Conservation (phyloP, 2,113 vertebrate genomes). For the Brienomyrus brachyistius region DNA sequence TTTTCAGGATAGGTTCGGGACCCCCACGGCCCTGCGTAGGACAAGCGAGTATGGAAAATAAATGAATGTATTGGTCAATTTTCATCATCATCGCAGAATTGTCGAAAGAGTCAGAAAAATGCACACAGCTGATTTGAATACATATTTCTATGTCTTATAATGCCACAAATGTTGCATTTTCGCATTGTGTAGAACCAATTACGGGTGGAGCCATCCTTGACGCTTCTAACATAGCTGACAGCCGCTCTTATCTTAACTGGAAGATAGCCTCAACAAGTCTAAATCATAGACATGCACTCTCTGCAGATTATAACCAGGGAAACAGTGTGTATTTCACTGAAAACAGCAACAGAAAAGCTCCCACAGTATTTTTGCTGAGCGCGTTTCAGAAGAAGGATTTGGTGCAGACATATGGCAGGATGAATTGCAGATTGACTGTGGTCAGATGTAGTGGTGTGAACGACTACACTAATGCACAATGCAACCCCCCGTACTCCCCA, state of each 20-base stretch:
- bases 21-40: neutral
- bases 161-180: neutral
- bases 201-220: neutral
- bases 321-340: conserved; percentile 29
- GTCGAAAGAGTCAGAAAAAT: neutral
- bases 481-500: neutral
- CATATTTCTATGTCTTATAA: neutral
- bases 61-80: neutral
- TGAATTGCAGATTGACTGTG: neutral
- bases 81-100: neutral
- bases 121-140: neutral
- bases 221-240: neutral
- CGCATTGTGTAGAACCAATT: too few relatives aligned
- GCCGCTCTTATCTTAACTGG: neutral
- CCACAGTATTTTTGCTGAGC: conserved; percentile 26
- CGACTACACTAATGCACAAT: neutral
- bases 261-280: conserved; percentile 15
- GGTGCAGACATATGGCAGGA: neutral
- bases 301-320: conserved; percentile 29
- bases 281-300: conserved; percentile 1
- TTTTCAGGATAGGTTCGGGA: neutral
- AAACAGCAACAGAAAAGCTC: conserved; percentile 25
- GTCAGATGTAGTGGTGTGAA: neutral
- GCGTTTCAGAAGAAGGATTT: conserved; percentile 21
- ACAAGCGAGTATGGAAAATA: neutral